Percentiles rank a stretch among this genome's conserved stretches.
phyloP scores from a whole-genome alignment of 2,797 vertebrate genomes.

The Sebastolobus altivelis region DNA sequence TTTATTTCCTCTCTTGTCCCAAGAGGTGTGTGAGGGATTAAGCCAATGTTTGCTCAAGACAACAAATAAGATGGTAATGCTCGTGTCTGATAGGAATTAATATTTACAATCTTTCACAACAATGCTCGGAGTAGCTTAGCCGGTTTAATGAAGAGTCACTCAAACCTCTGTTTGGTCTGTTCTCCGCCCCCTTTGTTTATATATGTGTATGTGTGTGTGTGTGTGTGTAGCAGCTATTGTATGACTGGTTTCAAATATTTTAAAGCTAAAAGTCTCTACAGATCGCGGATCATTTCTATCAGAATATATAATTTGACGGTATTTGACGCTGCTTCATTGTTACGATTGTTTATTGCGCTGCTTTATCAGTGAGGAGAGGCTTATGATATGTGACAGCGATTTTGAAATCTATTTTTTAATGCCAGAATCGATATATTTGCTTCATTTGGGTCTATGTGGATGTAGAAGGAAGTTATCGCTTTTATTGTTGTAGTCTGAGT shows the following conservation, averaged over 20 bases:
- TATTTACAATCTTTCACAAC: constrained; percentile 14
- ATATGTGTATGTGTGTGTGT: not conserved
- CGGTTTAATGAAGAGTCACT: constrained; percentile 7
- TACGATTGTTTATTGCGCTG: not conserved
- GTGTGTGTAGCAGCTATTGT: not conserved
- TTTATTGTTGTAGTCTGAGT: too few species aligned
- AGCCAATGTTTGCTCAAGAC: constrained; percentile 29
- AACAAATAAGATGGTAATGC: constrained; percentile 21
- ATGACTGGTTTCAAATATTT: not conserved
- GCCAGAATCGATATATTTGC: too few species aligned
- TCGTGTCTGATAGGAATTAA: constrained; percentile 29
- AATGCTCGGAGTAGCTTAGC: constrained; percentile 6
- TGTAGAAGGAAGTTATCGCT: too few species aligned
- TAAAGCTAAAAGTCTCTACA: not conserved
- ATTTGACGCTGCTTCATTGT: not conserved
- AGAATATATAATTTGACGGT: not conserved
- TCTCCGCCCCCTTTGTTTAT: not conserved
- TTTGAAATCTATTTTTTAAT: too few species aligned
- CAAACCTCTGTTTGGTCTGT: not conserved
- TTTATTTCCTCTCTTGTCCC: constrained; percentile 28
- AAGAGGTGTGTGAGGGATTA: constrained; percentile 24
- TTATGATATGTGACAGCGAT: not conserved
- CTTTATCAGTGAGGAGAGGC: not conserved
- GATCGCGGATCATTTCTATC: not conserved
- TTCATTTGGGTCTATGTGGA: too few species aligned